phyloP scores from a whole-genome alignment of 2,888 invertebrate species.

The Clistopyga incitator region DNA sequence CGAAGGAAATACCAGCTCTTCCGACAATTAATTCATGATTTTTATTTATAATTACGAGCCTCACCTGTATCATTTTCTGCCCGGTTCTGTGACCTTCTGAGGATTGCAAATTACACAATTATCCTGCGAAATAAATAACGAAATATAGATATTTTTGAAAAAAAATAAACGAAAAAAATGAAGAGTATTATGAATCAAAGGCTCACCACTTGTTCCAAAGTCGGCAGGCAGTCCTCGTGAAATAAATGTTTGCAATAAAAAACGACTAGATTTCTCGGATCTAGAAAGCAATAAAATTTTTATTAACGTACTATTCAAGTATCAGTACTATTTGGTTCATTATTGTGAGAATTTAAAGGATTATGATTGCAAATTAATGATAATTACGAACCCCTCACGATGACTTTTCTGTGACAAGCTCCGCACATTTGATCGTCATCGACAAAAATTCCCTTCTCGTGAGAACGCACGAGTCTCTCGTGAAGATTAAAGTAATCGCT shows the following conservation, averaged over 20 bases:
- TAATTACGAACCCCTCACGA: constrained; percentile 87
- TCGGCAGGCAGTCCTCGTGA: constrained; percentile 93
- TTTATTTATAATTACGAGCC: neutral
- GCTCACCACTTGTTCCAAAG: constrained; percentile 81
- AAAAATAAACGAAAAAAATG: neutral
- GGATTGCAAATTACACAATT: constrained; percentile 86
- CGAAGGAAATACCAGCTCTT: neutral
- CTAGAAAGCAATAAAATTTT: constrained; percentile 82
- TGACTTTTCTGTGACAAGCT: constrained; percentile 91
- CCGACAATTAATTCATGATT: neutral
- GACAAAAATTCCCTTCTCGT: constrained; percentile 91
- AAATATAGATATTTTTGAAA: neutral
- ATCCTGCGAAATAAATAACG: constrained; percentile 82
- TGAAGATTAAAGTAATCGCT: constrained; percentile 95
- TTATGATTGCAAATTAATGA: neutral
- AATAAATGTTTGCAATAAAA: constrained; percentile 96
- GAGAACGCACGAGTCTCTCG: constrained; percentile 91
- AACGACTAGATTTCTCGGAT: constrained; percentile 90
- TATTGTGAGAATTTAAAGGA: no score
- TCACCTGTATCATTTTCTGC: constrained; percentile 75
- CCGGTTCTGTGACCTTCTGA: constrained; percentile 76
- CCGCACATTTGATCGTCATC: constrained; percentile 91
- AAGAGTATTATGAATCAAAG: constrained; percentile 5
- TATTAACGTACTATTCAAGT: neutral
- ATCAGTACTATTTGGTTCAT: no score